Base-by-base conservation (phyloP, 1,140 invertebrate genomes). In the Caenorhabditis brenneri region DNA sequence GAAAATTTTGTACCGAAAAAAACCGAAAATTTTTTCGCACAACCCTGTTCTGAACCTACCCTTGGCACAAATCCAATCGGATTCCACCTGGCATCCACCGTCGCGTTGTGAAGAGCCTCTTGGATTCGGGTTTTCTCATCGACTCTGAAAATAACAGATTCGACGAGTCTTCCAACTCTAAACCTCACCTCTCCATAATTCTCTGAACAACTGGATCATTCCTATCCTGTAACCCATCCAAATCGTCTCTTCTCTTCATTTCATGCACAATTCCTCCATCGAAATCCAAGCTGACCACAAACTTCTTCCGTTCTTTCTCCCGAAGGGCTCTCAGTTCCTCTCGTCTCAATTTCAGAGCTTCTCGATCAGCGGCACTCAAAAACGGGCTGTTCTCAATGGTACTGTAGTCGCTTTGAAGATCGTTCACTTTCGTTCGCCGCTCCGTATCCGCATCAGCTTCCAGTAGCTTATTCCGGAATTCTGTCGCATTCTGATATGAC, bases 261-360 rank as follows among this genome's bases (percentile, higher is more conserved):
- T 51, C 49, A 15, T 79, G 83, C 22, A 51, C 55, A 80, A 81
- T 51, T 84, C 89, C 81, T 69, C 60, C 74, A 82, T 81, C n/a
- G 33, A 60, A 46, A 88, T 81, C 53, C 42, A 82, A 15, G 65
- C 81, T 22, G 27, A 89, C 53, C 19, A 90, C 83, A 5, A 84
- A 69, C 48, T 83, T 69, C 22, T 81, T 86, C 9, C 49, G 36
- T 48, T 81, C 48, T n/a, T 78, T 31, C 49, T 84, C 79, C 16
- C 88, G 39, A 29, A 86, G 83, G 16, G 81, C 51, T 51, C 51
- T 60, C n/a, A 89, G 39, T 49, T 89, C 88, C 51, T 90, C 89
- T 78, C 88, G 88, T 39, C 89, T 65, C 51, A 97, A 93, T 36
- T 94, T 82, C 16, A 85, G 78, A 36, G 51, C 33, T 84, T 79